Conservation (phyloP, 1,140 invertebrate genomes). For the Amphibalanus amphitrite region DNA sequence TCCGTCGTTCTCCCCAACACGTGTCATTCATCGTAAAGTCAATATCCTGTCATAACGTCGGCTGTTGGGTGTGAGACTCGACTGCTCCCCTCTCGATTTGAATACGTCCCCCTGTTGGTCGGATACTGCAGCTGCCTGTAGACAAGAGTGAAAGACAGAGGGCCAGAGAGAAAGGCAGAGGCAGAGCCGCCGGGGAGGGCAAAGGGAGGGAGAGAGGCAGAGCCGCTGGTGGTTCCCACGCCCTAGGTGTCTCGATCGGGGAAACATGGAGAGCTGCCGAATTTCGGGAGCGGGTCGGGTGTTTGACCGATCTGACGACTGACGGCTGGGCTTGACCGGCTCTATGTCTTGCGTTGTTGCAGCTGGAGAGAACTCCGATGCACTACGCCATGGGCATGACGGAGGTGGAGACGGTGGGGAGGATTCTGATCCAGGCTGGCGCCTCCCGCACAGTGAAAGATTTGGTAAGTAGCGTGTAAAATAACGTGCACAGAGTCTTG, state of each 20-base stretch:
- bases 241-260: background rate
- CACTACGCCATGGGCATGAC: slow-evolving; percentile 80
- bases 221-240: background rate
- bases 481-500: background rate
- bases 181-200: background rate
- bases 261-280: background rate
- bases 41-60: background rate
- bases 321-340: background rate
- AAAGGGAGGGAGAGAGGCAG: too few relatives aligned
- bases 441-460: slow-evolving; percentile 64
- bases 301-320: background rate
- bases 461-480: slow-evolving; percentile 32
- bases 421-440: slow-evolving; percentile 57
- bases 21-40: background rate
- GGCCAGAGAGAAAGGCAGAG: too few relatives aligned
- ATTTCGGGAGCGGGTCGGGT: background rate
- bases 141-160: too few relatives aligned
- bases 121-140: background rate
- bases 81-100: too few relatives aligned
- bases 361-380: slow-evolving; percentile 67
- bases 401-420: slow-evolving; percentile 56
- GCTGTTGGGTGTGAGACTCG: background rate
- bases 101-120: background rate
- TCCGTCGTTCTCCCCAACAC: background rate
- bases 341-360: slow-evolving; percentile 19